phyloP scores from a whole-genome alignment of 2,113 vertebrate genomes.

The Ascaphus truei region DNA sequence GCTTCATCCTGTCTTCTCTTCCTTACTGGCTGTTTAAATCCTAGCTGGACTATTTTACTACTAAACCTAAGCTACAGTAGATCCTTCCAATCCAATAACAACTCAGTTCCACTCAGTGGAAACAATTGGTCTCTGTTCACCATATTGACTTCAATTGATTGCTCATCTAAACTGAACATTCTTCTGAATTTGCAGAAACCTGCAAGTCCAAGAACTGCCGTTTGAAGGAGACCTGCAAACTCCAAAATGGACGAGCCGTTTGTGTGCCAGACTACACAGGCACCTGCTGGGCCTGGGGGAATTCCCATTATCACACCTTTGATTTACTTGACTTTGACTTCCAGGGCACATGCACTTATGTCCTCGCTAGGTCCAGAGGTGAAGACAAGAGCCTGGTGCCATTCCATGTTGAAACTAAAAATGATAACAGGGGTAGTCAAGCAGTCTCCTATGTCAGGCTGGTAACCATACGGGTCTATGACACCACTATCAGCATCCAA shows the following conservation, averaged over 20 bases:
- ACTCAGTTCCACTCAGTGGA: no score
- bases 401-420: constrained; percentile 25
- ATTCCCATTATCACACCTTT: constrained; percentile 16
- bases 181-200: constrained; percentile 55
- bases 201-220: constrained; percentile 48
- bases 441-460: background rate
- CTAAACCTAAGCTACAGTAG: no score
- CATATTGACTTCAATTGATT: no score
- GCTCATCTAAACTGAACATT: no score
- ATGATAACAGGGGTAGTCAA: constrained; percentile 31
- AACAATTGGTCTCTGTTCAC: no score
- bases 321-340: constrained; percentile 32
- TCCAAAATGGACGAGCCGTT: background rate
- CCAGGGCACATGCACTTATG: constrained; percentile 35
- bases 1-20: no score
- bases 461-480: fast-evolving
- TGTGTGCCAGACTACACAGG: background rate
- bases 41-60: no score
- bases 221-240: background rate
- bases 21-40: no score
- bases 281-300: background rate
- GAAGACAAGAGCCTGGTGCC: fast-evolving
- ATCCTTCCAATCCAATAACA: no score
- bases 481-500: background rate
- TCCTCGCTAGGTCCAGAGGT: background rate